Base-by-base conservation (phyloP, 2,888 invertebrate genomes). In the Baronia brevicornis region DNA sequence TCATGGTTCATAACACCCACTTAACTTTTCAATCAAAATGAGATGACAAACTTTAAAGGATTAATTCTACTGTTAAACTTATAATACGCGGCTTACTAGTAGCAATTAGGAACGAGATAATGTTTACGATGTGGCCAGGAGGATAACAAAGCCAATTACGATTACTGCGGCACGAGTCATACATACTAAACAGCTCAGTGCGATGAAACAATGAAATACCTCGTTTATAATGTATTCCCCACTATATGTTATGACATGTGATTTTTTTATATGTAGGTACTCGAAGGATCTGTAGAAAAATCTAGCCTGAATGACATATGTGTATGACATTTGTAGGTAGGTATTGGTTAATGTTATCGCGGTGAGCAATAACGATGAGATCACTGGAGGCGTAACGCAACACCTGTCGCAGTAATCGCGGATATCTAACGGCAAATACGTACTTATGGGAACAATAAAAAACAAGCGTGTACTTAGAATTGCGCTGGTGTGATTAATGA, bases 321-420 rank as follows among this genome's bases (percentile, higher is more conserved):
- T 28, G 33, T 20, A 25, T n/a, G 21, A 28, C 32, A 30, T 36
- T 34, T 29, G 21, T 27, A 27, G 26, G 25, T 31, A 39, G n/a
- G n/a, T n/a, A n/a, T n/a, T 39, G 32, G 36, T 31, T 29, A 21
- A 35, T 35, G 20, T 39, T 36, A 38, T 41, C 35, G 38, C 61
- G 65, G 63, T 78, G 75, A 78, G 78, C 77, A 75, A 77, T 68
- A 59, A 52, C 54, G 67, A 66, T 79, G 79, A 78, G 74, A 70
- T 79, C 79, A 79, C 51, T 58, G 49, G 51, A 25, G 33, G 31
- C 33, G 41, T 18, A 31, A 48, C 50, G 55, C 46, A 50, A 46
- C 60, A 66, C 68, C 64, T 58, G 56, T 47, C 50, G 54, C 58
- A 51, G 55, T 57, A 56, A 38, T 44, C 28, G 41, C 52, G 54